Evolutionary conservation across 2,888 invertebrate genomes (phyloP).

Genomic region (Noctua pronuba): DNA sequence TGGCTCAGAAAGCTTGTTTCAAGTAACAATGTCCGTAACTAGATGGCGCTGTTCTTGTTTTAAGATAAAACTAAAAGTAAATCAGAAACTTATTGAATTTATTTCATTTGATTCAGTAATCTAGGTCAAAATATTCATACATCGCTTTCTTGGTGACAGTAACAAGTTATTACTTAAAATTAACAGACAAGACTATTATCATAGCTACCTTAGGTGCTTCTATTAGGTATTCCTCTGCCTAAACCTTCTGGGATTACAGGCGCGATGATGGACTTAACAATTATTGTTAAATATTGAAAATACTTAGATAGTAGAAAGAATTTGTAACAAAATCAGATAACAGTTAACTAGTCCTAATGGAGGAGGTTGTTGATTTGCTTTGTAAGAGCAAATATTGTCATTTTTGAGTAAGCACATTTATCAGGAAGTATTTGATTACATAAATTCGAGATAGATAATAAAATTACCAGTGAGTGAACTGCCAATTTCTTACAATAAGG

Average conservation of each 20-base stretch:
- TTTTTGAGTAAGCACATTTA: background rate
- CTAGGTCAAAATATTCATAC: background rate
- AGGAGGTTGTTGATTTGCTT: background rate
- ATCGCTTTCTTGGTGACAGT: background rate
- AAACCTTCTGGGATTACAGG: background rate
- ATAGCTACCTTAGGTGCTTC: background rate
- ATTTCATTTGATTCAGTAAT: background rate
- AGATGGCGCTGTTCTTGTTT: conserved; percentile 59
- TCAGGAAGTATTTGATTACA: background rate
- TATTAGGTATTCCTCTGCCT: background rate
- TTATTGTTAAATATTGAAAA: background rate
- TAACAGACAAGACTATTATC: background rate
- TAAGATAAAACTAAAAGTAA: background rate
- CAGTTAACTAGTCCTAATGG: background rate
- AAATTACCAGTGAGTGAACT: background rate
- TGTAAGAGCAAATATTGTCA: background rate
- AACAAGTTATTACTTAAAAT: background rate
- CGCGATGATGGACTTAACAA: background rate
- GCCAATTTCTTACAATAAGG: background rate
- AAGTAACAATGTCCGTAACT: conserved; percentile 33
- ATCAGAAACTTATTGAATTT: background rate
- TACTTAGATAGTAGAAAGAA: background rate
- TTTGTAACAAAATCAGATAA: background rate
- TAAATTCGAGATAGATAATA: background rate
- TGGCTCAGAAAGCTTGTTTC: conserved; percentile 43